Evolutionary conservation across 2,888 invertebrate genomes (phyloP).

Genomic region (Rutpela maculata): DNA sequence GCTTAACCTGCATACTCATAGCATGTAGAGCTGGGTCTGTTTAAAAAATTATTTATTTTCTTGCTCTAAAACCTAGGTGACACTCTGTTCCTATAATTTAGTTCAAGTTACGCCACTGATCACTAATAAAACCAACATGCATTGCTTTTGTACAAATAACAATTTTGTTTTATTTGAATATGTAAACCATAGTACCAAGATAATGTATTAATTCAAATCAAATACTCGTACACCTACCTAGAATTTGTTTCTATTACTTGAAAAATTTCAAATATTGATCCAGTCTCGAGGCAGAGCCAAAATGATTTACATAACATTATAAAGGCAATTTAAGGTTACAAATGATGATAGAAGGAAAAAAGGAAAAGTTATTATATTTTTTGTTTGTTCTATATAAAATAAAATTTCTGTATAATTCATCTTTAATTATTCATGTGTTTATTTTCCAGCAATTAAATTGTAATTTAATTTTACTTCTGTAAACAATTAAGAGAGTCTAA

Average conservation of each 20-base stretch:
- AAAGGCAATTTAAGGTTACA: slow-evolving; percentile 1
- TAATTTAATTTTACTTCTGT: background rate
- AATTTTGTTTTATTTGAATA: too few species aligned
- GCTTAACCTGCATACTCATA: too few species aligned
- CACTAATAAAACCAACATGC: too few species aligned
- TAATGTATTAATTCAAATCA: too few species aligned
- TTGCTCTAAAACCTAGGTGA: too few species aligned
- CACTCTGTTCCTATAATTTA: too few species aligned
- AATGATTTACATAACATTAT: slow-evolving; percentile 4
- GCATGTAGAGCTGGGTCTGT: too few species aligned
- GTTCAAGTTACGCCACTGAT: too few species aligned
- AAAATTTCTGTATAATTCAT: background rate
- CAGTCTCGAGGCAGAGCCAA: background rate
- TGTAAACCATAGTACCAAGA: too few species aligned
- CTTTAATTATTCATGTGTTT: slow-evolving; percentile 5
- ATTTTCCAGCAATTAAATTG: slow-evolving; percentile 2
- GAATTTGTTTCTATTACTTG: background rate
- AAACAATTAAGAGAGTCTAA: background rate
- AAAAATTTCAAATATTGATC: background rate
- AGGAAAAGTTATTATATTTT: background rate
- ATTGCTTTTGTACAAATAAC: too few species aligned
- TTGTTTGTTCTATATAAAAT: background rate
- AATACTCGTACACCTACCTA: too few species aligned
- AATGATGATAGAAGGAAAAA: background rate
- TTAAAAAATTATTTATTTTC: too few species aligned